Conservation (phyloP, 2,797 vertebrate species). For the Cynopterus sphinx region DNA sequence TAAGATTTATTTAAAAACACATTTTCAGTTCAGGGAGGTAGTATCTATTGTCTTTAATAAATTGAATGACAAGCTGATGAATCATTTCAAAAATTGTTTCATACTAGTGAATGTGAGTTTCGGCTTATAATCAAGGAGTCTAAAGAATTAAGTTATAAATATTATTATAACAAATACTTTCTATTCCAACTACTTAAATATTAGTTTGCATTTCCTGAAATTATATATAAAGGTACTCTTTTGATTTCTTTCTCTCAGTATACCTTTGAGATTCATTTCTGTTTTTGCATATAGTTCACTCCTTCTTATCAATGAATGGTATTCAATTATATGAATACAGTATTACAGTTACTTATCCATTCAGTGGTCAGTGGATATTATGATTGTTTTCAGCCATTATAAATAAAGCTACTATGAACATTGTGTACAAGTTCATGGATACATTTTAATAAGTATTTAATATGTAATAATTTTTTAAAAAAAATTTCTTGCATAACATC, state of each 20-base stretch:
- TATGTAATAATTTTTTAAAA: no score
- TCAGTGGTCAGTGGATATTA: neutral
- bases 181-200: neutral
- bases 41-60: neutral
- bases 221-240: neutral
- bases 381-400: neutral
- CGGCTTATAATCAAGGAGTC: neutral
- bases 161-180: neutral
- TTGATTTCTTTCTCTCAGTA: neutral
- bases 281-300: neutral
- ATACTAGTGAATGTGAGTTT: neutral
- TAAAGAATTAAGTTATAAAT: neutral
- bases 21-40: neutral
- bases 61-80: neutral
- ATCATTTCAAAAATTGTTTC: neutral
- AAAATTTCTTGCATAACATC: neutral
- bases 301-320: neutral
- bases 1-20: neutral
- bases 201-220: neutral
- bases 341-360: neutral
- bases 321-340: neutral
- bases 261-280: neutral
- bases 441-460: neutral
- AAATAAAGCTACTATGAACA: neutral
- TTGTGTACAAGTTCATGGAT: neutral